phyloP scores from a whole-genome alignment of 2,113 vertebrate species.

The Chlorodrepanis virens region DNA sequence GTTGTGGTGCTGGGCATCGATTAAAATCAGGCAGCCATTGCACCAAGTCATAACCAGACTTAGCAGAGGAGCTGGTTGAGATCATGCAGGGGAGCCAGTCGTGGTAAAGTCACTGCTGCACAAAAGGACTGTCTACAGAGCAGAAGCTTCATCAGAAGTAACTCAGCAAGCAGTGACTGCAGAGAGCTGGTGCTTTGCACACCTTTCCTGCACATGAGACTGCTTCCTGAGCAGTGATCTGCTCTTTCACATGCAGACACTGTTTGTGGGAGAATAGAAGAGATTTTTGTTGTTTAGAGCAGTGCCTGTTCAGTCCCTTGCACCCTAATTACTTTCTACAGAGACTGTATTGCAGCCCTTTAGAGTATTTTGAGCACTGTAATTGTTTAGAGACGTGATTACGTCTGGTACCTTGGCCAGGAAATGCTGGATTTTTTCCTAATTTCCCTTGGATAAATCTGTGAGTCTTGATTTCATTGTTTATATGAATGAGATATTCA shows the following conservation, averaged over 20 bases:
- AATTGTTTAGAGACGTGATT: background rate
- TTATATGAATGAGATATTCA: background rate
- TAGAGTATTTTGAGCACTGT: background rate
- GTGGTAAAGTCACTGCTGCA: background rate
- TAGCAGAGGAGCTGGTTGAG: background rate
- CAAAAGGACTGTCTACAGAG: background rate
- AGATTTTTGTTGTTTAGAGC: background rate
- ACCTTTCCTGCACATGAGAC: accelerated
- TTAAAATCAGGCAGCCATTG: background rate
- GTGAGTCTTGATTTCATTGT: background rate
- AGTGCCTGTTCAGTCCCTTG: background rate
- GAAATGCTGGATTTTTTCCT: background rate
- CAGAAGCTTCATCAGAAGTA: background rate
- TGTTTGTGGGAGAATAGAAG: background rate
- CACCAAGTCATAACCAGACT: background rate
- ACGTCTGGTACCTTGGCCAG: background rate
- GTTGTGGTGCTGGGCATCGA: accelerated
- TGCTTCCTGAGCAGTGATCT: background rate
- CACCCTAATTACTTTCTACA: background rate
- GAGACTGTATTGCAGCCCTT: background rate
- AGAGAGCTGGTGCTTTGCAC: background rate
- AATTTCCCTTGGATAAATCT: background rate
- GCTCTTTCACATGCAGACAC: background rate
- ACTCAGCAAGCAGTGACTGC: background rate
- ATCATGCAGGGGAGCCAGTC: background rate